Conservation (phyloP, 2,113 vertebrate genomes). For the Heteronetta atricapilla region DNA sequence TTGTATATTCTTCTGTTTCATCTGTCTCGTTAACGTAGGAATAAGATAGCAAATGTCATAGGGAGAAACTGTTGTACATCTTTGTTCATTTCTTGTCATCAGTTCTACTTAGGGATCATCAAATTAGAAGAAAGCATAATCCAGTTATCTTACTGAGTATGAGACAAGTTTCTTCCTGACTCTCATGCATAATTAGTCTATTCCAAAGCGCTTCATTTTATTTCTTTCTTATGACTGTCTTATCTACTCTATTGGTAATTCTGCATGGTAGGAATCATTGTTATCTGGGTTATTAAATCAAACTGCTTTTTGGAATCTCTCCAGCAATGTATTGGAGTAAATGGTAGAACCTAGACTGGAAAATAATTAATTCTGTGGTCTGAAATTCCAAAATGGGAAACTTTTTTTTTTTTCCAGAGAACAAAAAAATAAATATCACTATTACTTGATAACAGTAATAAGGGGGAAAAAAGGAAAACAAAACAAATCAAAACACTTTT, state of each 20-base stretch:
- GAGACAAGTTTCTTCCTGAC: conserved; percentile 34
- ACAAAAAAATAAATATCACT: not conserved
- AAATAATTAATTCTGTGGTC: not conserved
- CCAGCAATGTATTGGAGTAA: not conserved
- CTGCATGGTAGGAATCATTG: not conserved
- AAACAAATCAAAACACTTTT: not conserved
- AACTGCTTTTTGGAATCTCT: not conserved
- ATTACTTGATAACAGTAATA: not conserved
- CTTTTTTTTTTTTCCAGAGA: not conserved
- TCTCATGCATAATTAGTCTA: not conserved
- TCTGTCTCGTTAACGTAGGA: not conserved
- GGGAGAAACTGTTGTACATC: not conserved
- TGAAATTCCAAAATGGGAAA: not conserved
- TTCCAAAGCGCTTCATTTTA: not conserved
- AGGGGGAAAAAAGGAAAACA: not conserved
- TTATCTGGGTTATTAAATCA: conserved; percentile 5
- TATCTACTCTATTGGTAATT: not conserved
- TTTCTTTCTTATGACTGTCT: conserved; percentile 12
- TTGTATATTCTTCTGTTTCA: not conserved
- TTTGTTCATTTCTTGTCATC: conserved; percentile 12
- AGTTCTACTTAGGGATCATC: conserved; percentile 19
- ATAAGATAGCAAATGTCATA: not conserved
- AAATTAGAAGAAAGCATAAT: conserved; percentile 31
- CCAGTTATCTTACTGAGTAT: not conserved
- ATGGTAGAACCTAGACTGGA: not conserved